Base-by-base conservation (phyloP, 2,888 invertebrate species). In the Aleiodes leptofemur region DNA sequence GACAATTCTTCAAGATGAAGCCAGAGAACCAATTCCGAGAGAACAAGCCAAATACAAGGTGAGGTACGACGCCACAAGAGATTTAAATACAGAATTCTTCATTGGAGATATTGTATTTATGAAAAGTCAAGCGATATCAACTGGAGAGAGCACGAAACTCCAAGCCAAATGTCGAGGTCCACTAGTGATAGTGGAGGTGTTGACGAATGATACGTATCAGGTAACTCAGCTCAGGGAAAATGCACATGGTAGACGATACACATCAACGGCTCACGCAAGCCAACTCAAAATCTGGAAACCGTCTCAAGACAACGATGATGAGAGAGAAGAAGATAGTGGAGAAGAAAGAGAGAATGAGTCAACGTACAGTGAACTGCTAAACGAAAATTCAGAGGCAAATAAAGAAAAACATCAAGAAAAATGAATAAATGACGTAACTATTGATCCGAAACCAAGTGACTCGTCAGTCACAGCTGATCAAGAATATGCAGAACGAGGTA, bases 121-220 rank as follows among this genome's bases (percentile, higher is more conserved):
- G 8, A 72, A 75, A 43, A 55, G 64, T 7, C 59, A 74, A 8
- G 69, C 57, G n/a, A 50, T 70, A 8, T 51, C 71, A 0, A 77
- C 78, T 3, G 76, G 73, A 1, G 78, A 78, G 9, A 76, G 75
- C 31, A 78, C 78, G 0, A 77, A 78, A 34, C 16, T 78, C 0
- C 76, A 79, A 57, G 64, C 56, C 59, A 74, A n/a, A 55, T 29
- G 13, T 59, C 73, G 76, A 4, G 76, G 76, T 4, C 73, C 76
- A 34, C 73, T 76, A 11, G 56, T 38, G 5, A 57, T 76, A 11
- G 66, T 56, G 0, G 14, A 76, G 48, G 68, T 50, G 1, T 38
- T 68, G 11, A 57, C 9, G 11, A 48, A 73, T 1, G 76, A 76
- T 13, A 76, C 76, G 8, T 76, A 76, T 31, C 56, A 56, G 11